Evolutionary conservation across 2,797 vertebrate genomes (phyloP).

Genomic region (Pseudopleuronectes americanus): DNA sequence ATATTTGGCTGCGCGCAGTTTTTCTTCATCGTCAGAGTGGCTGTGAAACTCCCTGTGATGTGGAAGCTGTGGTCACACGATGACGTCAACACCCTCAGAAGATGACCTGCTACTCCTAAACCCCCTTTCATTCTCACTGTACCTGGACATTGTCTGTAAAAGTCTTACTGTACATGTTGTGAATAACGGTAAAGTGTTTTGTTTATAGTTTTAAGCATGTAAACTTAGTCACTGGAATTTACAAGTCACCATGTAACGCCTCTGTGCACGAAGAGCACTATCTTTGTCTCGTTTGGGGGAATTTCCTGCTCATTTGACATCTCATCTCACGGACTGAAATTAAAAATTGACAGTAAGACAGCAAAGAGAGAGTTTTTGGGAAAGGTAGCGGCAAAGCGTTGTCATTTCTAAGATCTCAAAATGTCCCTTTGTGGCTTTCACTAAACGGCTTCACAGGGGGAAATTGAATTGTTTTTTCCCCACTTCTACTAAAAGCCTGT

Average conservation of each 20-base stretch:
- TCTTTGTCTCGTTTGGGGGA: constrained; percentile 51
- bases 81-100: constrained; percentile 52
- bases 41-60: constrained; percentile 78
- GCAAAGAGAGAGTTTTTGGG: constrained; percentile 50
- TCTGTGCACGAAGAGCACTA: background rate
- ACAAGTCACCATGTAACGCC: constrained; percentile 30
- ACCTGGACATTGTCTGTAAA: constrained; percentile 45
- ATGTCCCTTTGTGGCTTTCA: constrained; percentile 18
- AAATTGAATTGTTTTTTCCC: constrained; percentile 13
- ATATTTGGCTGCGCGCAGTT: constrained; percentile 36
- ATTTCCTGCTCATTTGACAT: constrained; percentile 68
- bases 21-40: constrained; percentile 38
- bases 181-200: constrained; percentile 24
- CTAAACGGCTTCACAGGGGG: background rate
- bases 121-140: constrained; percentile 36
- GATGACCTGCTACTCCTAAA: constrained; percentile 1
- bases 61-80: constrained; percentile 77
- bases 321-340: constrained; percentile 52
- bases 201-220: constrained; percentile 12
- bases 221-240: constrained; percentile 55
- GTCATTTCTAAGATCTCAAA: constrained; percentile 40
- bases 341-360: constrained; percentile 62
- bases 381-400: constrained; percentile 22
- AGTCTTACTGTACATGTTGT: constrained; percentile 14
- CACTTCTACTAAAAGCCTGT: background rate